Base-by-base conservation (phyloP, 2,113 vertebrate species). In the Rhabdomys dilectus region DNA sequence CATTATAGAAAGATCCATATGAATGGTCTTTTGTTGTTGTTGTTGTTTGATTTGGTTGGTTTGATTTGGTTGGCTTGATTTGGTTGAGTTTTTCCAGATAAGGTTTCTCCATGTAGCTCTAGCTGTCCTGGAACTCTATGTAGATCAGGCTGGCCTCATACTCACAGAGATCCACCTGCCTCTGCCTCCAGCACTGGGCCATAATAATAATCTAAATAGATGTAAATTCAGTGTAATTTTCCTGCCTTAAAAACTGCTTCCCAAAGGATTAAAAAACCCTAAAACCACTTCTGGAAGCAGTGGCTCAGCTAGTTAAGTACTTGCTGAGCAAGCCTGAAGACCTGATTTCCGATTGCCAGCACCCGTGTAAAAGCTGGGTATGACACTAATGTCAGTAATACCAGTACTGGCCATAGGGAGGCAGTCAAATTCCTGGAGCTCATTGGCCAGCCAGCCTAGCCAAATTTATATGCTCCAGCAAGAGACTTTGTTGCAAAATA, bases 1-100 rank as follows among this genome's bases (percentile, higher is more conserved):
- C 24, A 24, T 12, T 0, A 6, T 1, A 36, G 34, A 3, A 34
- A 53, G 1, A 1, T 34, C 62, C 70, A 3, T 36, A 51, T 51
- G 66, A 12, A 29, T 21, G n/a, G 17, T 73, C 8, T 19, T 72
- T 72, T n/a, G 34, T 36, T 39, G n/a, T 39, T 73, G n/a, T 39
- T 68, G 31, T 31, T n/a, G n/a, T n/a, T n/a, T n/a, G n/a, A n/a
- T n/a, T n/a, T n/a, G n/a, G n/a, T n/a, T n/a, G n/a, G n/a, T n/a
- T n/a, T n/a, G n/a, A n/a, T n/a, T n/a, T n/a, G n/a, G n/a, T n/a
- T n/a, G n/a, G n/a, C n/a, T 45, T 45, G 45, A 45, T 45, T 45
- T 45, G 66, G 29, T 34, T 64, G 62, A 26, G 62, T 64, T 64
- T 64, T 64, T 64, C 62, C 62, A 64, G 24, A 64, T 64, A 64